phyloP scores from a whole-genome alignment of 1,140 invertebrate species.

The Prorops nasuta region DNA sequence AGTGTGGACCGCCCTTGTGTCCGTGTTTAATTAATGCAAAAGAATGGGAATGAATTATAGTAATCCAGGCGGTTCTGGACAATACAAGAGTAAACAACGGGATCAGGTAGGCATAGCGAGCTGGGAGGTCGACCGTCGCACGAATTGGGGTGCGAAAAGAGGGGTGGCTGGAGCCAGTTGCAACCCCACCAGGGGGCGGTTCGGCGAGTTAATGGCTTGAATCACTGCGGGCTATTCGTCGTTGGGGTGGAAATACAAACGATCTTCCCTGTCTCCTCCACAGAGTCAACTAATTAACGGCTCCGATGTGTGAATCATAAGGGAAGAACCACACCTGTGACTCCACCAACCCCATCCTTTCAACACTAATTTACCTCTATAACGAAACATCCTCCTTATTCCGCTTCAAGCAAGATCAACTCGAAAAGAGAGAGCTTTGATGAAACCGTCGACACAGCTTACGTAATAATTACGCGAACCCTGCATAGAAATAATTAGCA shows the following conservation, averaged over 20 bases:
- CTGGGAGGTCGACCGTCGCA: constrained; percentile 30
- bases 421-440: no score
- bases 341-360: no score
- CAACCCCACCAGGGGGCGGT: constrained; percentile 35
- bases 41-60: not conserved
- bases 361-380: no score
- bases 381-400: no score
- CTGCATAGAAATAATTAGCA: no score
- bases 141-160: constrained; percentile 38
- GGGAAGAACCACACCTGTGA: no score
- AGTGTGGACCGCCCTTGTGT: not conserved
- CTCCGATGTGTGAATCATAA: no score
- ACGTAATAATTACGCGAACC: no score
- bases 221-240: constrained; percentile 16
- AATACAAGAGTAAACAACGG: constrained; percentile 56
- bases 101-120: constrained; percentile 41
- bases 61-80: constrained; percentile 27
- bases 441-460: no score
- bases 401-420: no score
- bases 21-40: not conserved
- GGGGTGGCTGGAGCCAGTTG: constrained; percentile 29
- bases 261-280: constrained; percentile 6
- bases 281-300: no score
- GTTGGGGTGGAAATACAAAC: constrained; percentile 6
- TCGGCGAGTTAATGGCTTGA: constrained; percentile 29